Conservation (phyloP, 2,113 vertebrate species). For the Heptranchias perlo region DNA sequence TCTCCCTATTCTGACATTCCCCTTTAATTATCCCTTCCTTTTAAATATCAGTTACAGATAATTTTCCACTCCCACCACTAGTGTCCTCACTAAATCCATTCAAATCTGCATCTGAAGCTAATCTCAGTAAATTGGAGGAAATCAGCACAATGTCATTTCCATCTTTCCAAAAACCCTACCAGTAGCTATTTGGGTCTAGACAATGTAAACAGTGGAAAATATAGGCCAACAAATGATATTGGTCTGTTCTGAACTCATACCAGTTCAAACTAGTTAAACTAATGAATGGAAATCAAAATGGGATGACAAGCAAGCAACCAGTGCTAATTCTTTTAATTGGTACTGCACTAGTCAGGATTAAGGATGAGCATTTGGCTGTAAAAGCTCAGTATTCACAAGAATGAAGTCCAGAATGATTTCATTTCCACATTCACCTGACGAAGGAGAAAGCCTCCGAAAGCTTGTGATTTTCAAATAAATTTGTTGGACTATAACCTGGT, state of each 20-base stretch:
- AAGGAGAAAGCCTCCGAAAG: no score
- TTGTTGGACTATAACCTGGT: no score
- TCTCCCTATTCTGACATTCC: not conserved
- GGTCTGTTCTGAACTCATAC: not conserved
- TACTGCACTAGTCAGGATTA: not conserved
- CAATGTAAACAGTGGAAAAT: not conserved
- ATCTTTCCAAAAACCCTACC: not conserved
- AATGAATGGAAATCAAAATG: not conserved
- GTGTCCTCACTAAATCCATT: not conserved
- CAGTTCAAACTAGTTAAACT: not conserved
- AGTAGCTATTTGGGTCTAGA: not conserved
- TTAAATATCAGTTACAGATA: not conserved
- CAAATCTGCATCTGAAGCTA: not conserved
- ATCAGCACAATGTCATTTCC: not conserved
- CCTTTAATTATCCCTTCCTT: not conserved
- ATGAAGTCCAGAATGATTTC: no score
- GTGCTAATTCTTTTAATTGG: not conserved
- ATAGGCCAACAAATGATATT: not conserved
- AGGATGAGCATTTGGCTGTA: not conserved
- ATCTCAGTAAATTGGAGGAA: not conserved
- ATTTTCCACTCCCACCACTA: not conserved
- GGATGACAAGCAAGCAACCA: not conserved
- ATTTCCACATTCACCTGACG: no score
- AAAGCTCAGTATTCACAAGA: not conserved
- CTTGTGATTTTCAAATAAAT: no score